Conservation (phyloP, 2,797 vertebrate genomes). For the Helicolenus hilgendorfi region DNA sequence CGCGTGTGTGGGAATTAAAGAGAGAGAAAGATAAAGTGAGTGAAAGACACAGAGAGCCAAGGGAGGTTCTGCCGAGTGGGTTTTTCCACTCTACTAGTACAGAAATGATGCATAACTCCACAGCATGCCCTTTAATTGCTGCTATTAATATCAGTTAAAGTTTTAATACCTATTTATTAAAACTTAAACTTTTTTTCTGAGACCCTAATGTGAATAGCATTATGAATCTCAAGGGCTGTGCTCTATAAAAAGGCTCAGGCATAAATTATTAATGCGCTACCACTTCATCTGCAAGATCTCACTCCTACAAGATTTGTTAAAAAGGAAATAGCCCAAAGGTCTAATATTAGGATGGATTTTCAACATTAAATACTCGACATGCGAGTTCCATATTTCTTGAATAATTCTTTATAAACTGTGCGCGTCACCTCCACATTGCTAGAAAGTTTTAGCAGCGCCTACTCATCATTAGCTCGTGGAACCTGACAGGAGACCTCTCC, state of each 20-base stretch:
- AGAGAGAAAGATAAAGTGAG: conserved; percentile 14
- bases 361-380: conserved; percentile 75
- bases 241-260: conserved; percentile 89
- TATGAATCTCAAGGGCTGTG: conserved; percentile 87
- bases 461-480: conserved; percentile 55
- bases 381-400: conserved; percentile 60
- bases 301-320: conserved; percentile 83
- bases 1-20: background rate
- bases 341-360: conserved; percentile 84
- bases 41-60: conserved; percentile 47
- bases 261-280: conserved; percentile 89
- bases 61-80: conserved; percentile 63
- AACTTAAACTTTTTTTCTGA: conserved; percentile 85
- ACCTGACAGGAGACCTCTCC: conserved; percentile 29
- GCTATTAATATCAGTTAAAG: conserved; percentile 92
- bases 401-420: conserved; percentile 61
- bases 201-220: conserved; percentile 86
- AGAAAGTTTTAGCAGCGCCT: conserved; percentile 25
- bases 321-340: conserved; percentile 86
- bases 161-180: conserved; percentile 92
- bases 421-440: conserved; percentile 27
- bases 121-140: conserved; percentile 85
- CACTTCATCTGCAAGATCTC: conserved; percentile 87
- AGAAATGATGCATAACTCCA: conserved; percentile 86
- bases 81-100: conserved; percentile 71